Percentiles rank a stretch among this genome's conserved stretches.
These are phyloP conservation scores for Chloromyia formosa DNA, from an alignment of 2,888 invertebrate genomes.

Conservation along the genomic window DNA sequence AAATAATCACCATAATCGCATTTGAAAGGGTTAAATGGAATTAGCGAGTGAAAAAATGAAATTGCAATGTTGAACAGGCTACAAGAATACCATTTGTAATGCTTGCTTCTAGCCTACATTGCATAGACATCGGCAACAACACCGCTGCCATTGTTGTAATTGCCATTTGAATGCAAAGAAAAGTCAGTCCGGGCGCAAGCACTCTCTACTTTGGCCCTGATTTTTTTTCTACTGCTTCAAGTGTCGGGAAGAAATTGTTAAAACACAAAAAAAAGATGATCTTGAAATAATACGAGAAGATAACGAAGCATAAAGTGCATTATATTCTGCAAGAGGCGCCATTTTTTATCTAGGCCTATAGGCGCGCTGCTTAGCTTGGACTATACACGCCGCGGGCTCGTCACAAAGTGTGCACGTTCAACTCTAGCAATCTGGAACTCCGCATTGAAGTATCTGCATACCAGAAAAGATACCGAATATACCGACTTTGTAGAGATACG, in stretches of 20 bases:
- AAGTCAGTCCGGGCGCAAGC: neutral
- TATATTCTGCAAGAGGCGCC: neutral
- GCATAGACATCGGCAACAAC: neutral
- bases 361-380: neutral
- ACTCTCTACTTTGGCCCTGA: neutral
- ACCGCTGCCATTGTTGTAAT: neutral
- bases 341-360: slow-evolving; percentile 3
- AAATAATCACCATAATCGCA: too few relatives aligned
- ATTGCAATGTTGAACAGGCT: neutral
- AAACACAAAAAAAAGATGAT: neutral
- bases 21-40: neutral
- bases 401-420: neutral
- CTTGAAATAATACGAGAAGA: neutral
- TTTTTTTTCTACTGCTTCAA: neutral
- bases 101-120: neutral
- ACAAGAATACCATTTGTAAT: slow-evolving; percentile 3
- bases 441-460: too few relatives aligned
- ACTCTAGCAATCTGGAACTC: too few relatives aligned
- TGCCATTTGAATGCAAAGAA: neutral
- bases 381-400: neutral
- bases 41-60: slow-evolving; percentile 1
- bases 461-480: too few relatives aligned
- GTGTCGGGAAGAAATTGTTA: neutral
- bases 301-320: slow-evolving; percentile 4
- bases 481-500: too few relatives aligned